A percentile compares a stretch with the other conserved stretches of the same genome.
Evolutionary conservation across 2,888 invertebrate genomes (phyloP).

Genomic region (Nemoura dubitans): DNA sequence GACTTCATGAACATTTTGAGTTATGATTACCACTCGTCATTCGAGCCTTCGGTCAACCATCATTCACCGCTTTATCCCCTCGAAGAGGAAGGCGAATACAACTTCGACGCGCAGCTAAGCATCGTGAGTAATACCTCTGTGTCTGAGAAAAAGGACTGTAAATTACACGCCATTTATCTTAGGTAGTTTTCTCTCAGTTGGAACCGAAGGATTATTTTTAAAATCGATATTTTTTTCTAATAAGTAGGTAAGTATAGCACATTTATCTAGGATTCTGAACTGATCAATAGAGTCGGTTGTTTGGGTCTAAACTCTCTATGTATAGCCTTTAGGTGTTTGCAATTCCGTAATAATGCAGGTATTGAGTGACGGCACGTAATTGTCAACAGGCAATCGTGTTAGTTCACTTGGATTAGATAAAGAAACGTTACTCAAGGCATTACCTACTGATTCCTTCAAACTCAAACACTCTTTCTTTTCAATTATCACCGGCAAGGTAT

Average conservation of each 20-base stretch:
- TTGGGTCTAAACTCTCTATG: neutral
- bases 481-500: neutral
- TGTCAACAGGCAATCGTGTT: neutral
- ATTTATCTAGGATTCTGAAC: neutral
- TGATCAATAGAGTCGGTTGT: neutral
- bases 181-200: neutral
- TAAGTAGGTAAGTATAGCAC: too few relatives aligned
- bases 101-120: slow-evolving; percentile 86
- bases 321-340: neutral
- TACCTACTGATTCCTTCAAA: neutral
- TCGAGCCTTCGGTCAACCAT: slow-evolving; percentile 90
- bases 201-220: neutral
- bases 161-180: neutral
- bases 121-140: slow-evolving; percentile 72
- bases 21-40: slow-evolving; percentile 93
- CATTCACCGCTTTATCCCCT: slow-evolving; percentile 86
- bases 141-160: neutral
- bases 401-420: neutral
- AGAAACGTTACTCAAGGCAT: neutral
- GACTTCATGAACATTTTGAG: slow-evolving; percentile 93
- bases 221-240: neutral
- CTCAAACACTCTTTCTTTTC: neutral
- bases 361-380: neutral
- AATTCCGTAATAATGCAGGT: neutral
- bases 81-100: slow-evolving; percentile 81